Evolutionary conservation across 2,113 vertebrate genomes (phyloP).

Genomic region (Charadrius vociferus): DNA sequence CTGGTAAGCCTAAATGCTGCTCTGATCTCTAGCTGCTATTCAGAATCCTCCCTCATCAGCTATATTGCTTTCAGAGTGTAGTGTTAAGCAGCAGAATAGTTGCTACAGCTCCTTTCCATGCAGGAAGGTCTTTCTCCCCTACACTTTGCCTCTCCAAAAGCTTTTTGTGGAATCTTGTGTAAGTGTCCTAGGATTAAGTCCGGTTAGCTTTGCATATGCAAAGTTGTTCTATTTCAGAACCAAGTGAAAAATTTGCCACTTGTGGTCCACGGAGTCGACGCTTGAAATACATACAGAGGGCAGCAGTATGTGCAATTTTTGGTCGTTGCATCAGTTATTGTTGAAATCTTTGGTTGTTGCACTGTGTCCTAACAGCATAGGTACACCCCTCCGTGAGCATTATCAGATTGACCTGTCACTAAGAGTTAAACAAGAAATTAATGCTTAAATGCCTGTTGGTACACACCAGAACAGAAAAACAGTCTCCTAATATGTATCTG

Average conservation of each 20-base stretch:
- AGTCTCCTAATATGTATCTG: background rate
- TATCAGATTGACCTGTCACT: background rate
- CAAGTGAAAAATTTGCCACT: background rate
- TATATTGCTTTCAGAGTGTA: background rate
- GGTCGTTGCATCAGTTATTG: fast-evolving
- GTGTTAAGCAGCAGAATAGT: background rate
- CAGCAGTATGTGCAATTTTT: background rate
- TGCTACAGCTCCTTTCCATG: background rate
- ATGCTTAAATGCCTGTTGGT: background rate
- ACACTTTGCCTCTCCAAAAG: background rate
- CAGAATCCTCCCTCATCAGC: background rate
- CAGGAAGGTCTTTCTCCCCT: background rate
- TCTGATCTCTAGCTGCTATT: background rate
- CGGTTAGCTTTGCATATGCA: background rate
- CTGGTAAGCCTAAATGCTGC: background rate
- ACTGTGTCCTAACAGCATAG: background rate
- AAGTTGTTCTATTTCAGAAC: background rate
- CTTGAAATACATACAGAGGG: background rate
- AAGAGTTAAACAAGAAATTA: background rate
- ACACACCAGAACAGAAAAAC: background rate
- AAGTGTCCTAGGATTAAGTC: background rate
- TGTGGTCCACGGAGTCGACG: background rate
- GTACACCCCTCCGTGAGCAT: background rate
- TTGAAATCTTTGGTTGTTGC: background rate
- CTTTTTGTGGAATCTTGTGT: background rate